Base-by-base conservation (phyloP, 2,888 invertebrate genomes). In the Ramazzottius varieornatus region DNA sequence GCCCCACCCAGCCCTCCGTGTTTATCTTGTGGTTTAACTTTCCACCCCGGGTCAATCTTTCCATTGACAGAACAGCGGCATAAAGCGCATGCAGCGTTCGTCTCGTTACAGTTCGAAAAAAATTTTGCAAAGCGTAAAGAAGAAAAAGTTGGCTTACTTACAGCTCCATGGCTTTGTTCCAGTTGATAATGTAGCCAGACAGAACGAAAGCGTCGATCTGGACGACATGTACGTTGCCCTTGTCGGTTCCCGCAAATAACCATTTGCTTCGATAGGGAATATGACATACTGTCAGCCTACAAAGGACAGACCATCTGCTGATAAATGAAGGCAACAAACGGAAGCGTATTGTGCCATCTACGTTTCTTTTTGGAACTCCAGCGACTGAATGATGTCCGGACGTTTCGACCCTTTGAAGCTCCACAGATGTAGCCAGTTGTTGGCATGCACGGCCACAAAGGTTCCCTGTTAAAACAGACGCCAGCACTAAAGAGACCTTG, bases 111-210 rank as follows among this genome's bases (percentile, higher is more conserved):
- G 33, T 64, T 33, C 33, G 20, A 29, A 4, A n/a, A 64, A 64
- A 64, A 32, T 64, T 4, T 64, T 32, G 33, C 40, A 40, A 8
- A 40, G 40, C 20, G 8, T 13, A 40, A 13, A 13, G 40, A 40
- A 40, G 40, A 20, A 40, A 40, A 8, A 40, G 40, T 33, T 73
- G 77, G 75, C 70, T 8, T 20, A 13, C 54, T 54, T 54, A 54
- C 93, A 93, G 82, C 84, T 96, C 98, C 78, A 98, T 96, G 73
- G 94, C 92, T 81, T 98, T 98, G 82, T 98, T 98, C 98, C 98
- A 98, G 82, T 96, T 94, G 82, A 98, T 92, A 78, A 93, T 84
- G 81, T 98, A 98, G 69, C 94, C 93, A 74, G 93, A 93, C 72
- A 98, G 83, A 73, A 84, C 82, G 81, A 98, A 98, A 72, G 86